phyloP scores from a whole-genome alignment of 2,797 vertebrate species.

The Ibycter americanus region DNA sequence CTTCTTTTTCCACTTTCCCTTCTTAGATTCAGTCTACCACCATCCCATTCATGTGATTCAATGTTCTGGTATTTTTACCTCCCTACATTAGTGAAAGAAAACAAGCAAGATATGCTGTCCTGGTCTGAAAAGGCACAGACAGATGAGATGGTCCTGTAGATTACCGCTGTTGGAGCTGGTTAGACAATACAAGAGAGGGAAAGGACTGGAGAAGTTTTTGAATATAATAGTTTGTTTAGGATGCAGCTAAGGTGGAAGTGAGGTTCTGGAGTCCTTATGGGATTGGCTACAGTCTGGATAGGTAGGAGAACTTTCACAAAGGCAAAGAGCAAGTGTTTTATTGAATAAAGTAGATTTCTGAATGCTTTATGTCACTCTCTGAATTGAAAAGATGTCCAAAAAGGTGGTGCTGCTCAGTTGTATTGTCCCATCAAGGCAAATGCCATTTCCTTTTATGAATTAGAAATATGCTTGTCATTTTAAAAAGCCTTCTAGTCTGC shows the following conservation, averaged over 20 bases:
- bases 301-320: neutral
- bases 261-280: neutral
- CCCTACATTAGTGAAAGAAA: neutral
- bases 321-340: neutral
- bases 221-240: neutral
- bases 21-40: neutral
- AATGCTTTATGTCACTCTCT: neutral
- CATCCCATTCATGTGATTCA: neutral
- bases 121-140: neutral
- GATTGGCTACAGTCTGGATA: neutral
- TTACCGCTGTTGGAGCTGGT: neutral
- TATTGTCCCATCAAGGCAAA: neutral
- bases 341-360: neutral
- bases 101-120: neutral
- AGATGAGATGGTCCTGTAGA: neutral
- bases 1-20: neutral
- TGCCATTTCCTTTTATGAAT: neutral
- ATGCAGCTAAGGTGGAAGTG: neutral
- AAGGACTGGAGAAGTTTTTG: neutral
- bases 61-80: neutral
- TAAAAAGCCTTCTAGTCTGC: neutral
- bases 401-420: neutral
- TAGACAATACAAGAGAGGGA: neutral
- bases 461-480: neutral
- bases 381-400: neutral